A percentile compares a stretch with the other conserved stretches of the same genome.
Conservation (phyloP, 2,797 vertebrate species). For the Eleutherodactylus coqui region DNA sequence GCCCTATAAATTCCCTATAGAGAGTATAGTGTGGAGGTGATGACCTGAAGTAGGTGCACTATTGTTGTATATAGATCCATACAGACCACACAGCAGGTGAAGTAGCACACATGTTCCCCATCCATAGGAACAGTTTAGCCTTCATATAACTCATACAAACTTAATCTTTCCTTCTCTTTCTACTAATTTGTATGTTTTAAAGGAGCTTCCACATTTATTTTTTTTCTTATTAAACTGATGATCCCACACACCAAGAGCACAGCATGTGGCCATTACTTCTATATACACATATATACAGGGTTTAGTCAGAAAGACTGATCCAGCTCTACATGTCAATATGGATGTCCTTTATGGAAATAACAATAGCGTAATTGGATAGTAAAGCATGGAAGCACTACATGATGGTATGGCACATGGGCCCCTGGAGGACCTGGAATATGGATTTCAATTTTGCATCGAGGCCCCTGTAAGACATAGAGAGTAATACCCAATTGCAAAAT, state of each 20-base stretch:
- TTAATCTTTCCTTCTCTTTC: conserved; percentile 1
- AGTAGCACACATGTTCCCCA: conserved; percentile 41
- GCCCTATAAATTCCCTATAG: neutral
- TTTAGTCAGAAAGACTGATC: no score
- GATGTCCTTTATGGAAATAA: no score
- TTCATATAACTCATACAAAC: conserved; percentile 30
- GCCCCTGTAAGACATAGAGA: no score
- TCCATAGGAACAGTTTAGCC: conserved; percentile 5
- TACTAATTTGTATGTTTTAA: conserved; percentile 28
- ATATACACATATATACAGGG: no score
- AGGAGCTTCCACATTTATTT: conserved; percentile 15
- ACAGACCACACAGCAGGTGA: conserved; percentile 48
- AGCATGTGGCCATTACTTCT: neutral
- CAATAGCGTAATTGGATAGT: no score
- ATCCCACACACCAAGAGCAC: conserved; percentile 35
- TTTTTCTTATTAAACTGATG: conserved; percentile 18
- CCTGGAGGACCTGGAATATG: no score
- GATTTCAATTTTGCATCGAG: no score
- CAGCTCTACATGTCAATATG: no score
- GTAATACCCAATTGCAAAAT: no score
- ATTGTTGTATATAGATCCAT: conserved; percentile 2
- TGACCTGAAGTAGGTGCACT: neutral
- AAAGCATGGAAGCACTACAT: no score
- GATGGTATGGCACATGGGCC: no score
- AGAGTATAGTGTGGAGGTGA: neutral